A percentile compares a stretch with the other conserved stretches of the same genome.
phyloP scores from a whole-genome alignment of 2,797 vertebrate species.

The Nyctalus aviator region DNA sequence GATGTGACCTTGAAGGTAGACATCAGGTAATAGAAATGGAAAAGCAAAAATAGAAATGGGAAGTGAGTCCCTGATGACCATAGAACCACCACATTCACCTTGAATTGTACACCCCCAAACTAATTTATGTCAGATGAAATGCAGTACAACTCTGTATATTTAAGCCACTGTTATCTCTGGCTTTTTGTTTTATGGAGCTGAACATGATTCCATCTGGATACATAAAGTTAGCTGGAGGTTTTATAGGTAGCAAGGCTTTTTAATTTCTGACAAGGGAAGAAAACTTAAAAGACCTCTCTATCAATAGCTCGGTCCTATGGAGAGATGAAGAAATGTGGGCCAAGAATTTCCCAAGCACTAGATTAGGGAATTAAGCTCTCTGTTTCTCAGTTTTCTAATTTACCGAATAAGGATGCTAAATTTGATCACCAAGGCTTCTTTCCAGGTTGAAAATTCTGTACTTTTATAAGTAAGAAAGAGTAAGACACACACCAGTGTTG shows the following conservation, averaged over 20 bases:
- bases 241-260: background rate
- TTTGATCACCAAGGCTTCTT: background rate
- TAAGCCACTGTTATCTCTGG: background rate
- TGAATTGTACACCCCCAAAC: background rate
- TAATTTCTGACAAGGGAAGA: background rate
- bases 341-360: background rate
- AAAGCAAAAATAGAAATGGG: background rate
- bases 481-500: background rate
- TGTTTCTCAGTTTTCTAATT: background rate
- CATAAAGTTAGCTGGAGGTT: background rate
- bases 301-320: background rate
- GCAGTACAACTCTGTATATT: background rate
- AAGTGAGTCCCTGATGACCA: background rate
- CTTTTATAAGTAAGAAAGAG: background rate
- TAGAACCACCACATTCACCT: background rate
- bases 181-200: background rate
- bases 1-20: background rate
- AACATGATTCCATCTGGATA: background rate
- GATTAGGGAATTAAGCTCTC: background rate
- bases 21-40: background rate
- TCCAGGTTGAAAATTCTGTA: background rate
- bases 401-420: background rate
- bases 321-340: background rate
- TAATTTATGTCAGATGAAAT: slow-evolving; percentile 7
- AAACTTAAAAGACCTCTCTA: background rate